Percentiles rank a stretch among this genome's conserved stretches.
phyloP scores from a whole-genome alignment of 2,888 invertebrate species.

The Aphidius colemani region DNA sequence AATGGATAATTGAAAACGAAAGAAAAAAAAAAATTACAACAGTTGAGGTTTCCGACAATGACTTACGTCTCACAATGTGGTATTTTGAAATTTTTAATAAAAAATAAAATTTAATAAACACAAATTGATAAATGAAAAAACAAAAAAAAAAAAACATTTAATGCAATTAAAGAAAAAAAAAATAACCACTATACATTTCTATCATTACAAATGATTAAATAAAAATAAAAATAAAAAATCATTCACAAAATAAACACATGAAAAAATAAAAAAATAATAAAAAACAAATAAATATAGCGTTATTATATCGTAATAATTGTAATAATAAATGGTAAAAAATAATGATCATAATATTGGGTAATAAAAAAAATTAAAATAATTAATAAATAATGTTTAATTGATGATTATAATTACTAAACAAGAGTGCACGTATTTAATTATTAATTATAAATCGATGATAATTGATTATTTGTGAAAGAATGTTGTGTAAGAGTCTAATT shows the following conservation, averaged over 20 bases:
- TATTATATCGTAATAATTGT: slow-evolving; percentile 56
- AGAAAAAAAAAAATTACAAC: slow-evolving; percentile 4
- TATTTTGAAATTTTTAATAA: slow-evolving; percentile 29
- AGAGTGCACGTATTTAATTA: slow-evolving; percentile 53
- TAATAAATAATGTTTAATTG: slow-evolving; percentile 50
- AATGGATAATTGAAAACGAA: slow-evolving; percentile 6
- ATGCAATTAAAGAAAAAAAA: slow-evolving; percentile 31
- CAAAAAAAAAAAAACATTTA: slow-evolving; percentile 22
- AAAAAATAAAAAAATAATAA: slow-evolving; percentile 34
- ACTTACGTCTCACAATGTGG: slow-evolving; percentile 40
- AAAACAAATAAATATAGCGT: slow-evolving; percentile 48
- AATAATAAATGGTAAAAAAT: slow-evolving; percentile 55
- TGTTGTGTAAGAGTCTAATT: slow-evolving; percentile 45
- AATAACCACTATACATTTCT: slow-evolving; percentile 47
- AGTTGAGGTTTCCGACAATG: slow-evolving; percentile 31
- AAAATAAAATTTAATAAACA: no score
- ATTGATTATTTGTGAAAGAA: slow-evolving; percentile 46
- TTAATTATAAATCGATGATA: slow-evolving; percentile 50
- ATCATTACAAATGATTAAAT: slow-evolving; percentile 49
- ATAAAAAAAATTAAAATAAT: slow-evolving; percentile 40
- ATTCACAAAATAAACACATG: not conserved
- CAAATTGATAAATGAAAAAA: slow-evolving; percentile 13
- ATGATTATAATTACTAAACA: slow-evolving; percentile 44
- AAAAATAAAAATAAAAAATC: slow-evolving; percentile 29
- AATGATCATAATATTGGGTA: slow-evolving; percentile 54